phyloP scores from a whole-genome alignment of 1,140 invertebrate genomes.

The Lepidurus packardi region DNA sequence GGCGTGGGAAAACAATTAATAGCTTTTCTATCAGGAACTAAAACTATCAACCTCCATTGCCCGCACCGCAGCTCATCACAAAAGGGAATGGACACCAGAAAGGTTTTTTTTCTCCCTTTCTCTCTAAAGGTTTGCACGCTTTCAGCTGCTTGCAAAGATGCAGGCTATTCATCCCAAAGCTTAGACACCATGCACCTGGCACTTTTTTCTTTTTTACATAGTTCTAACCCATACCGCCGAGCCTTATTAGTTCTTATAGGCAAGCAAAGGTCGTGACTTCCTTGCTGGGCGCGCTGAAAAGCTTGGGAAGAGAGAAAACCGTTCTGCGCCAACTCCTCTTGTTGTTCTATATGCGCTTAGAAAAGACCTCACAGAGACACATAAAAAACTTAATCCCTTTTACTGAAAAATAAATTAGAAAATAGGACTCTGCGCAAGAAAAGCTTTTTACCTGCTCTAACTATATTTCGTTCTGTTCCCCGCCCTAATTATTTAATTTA shows the following conservation, averaged over 20 bases:
- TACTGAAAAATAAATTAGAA: neutral
- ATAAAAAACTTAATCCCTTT: neutral
- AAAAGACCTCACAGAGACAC: constrained; percentile 9
- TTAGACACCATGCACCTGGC: neutral
- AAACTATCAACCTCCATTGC: neutral
- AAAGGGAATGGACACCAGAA: neutral
- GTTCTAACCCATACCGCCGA: neutral
- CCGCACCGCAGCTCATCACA: constrained; percentile 1
- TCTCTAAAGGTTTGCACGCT: neutral
- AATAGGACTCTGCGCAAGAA: neutral
- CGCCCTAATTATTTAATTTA: neutral
- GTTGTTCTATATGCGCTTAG: neutral
- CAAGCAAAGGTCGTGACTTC: neutral
- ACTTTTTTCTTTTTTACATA: constrained; percentile 1
- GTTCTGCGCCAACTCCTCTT: neutral
- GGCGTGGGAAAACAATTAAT: constrained; percentile 7
- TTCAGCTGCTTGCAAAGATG: neutral
- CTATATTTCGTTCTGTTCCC: neutral
- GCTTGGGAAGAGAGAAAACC: neutral
- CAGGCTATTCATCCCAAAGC: neutral
- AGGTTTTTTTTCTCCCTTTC: neutral
- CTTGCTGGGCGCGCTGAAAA: neutral
- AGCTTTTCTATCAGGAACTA: neutral
- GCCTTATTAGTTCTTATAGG: constrained; percentile 16
- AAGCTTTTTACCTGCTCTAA: neutral